Percentiles rank a stretch among this genome's conserved stretches.
Evolutionary conservation across 1,140 invertebrate genomes (phyloP).

Genomic region (Drosophila watanabei): DNA sequence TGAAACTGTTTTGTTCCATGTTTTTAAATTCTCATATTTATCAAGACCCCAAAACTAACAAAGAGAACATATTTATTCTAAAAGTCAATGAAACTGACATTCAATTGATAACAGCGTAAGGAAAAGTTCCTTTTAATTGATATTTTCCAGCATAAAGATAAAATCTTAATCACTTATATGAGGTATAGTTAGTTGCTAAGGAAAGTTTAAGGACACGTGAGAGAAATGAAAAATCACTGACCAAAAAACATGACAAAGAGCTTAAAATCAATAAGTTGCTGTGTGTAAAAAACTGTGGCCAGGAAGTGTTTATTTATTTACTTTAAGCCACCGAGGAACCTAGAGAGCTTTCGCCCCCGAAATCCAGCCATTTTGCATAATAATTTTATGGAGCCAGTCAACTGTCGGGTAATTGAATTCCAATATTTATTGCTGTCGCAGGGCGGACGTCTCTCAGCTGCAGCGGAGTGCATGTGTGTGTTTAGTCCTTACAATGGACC

Average conservation of each 20-base stretch:
- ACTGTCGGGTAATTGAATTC: conserved; percentile 43
- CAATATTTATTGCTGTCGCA: conserved; percentile 40
- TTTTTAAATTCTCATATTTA: background rate
- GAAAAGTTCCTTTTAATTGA: background rate
- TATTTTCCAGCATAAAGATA: background rate
- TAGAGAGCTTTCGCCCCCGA: conserved; percentile 5
- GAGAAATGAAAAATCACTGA: conserved; percentile 4
- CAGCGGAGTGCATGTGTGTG: conserved; percentile 17
- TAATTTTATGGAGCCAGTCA: conserved; percentile 19
- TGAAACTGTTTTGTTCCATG: background rate
- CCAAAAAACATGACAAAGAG: background rate
- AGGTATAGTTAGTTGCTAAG: too few relatives aligned
- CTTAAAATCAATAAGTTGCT: conserved; percentile 39
- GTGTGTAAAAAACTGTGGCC: conserved; percentile 16
- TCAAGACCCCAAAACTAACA: background rate
- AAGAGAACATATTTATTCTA: too few relatives aligned
- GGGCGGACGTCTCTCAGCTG: conserved; percentile 14
- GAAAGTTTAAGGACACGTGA: conserved; percentile 6
- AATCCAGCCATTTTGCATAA: conserved; percentile 4
- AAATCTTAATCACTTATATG: background rate
- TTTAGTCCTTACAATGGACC: conserved; percentile 27
- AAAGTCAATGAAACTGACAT: background rate
- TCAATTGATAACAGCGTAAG: background rate
- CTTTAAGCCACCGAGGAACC: conserved; percentile 6
- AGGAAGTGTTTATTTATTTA: conserved; percentile 40